Conservation (phyloP, 2,113 vertebrate genomes). For the Gadus macrocephalus region DNA sequence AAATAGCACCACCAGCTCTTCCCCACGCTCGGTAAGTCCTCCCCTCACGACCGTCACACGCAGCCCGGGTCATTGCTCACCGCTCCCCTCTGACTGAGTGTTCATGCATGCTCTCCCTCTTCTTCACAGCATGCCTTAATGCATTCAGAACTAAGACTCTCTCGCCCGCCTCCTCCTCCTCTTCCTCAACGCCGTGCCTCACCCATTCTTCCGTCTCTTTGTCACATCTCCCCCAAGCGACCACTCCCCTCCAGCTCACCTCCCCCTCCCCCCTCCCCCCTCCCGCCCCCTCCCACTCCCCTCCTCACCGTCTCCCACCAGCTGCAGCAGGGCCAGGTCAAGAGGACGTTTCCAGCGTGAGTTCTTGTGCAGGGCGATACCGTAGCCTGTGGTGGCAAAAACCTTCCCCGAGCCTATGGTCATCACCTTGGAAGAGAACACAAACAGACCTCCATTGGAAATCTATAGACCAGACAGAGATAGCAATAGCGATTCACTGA, state of each 20-base stretch:
- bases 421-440: conserved; percentile 70
- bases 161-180: too few relatives aligned
- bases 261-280: conserved; percentile 34
- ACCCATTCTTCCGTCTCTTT: conserved; percentile 16
- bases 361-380: conserved; percentile 90
- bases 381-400: conserved; percentile 91
- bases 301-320: conserved; percentile 87
- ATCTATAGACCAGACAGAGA: too few relatives aligned
- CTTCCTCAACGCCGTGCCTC: too few relatives aligned
- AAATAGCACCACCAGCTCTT: neutral
- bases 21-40: neutral
- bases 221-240: neutral
- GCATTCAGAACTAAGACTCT: too few relatives aligned
- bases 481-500: neutral
- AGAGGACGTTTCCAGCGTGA: conserved; percentile 90
- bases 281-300: conserved; percentile 20
- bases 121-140: too few relatives aligned
- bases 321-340: conserved; percentile 88
- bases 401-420: conserved; percentile 93
- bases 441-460: neutral
- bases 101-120: conserved; percentile 42
- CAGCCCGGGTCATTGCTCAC: neutral
- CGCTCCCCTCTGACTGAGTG: conserved; percentile 20
- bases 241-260: neutral
- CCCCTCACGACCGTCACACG: conserved; percentile 25